These are phyloP conservation scores for Thelaira solivaga DNA, from an alignment of 2,888 invertebrate species.

Conservation along the genomic window DNA sequence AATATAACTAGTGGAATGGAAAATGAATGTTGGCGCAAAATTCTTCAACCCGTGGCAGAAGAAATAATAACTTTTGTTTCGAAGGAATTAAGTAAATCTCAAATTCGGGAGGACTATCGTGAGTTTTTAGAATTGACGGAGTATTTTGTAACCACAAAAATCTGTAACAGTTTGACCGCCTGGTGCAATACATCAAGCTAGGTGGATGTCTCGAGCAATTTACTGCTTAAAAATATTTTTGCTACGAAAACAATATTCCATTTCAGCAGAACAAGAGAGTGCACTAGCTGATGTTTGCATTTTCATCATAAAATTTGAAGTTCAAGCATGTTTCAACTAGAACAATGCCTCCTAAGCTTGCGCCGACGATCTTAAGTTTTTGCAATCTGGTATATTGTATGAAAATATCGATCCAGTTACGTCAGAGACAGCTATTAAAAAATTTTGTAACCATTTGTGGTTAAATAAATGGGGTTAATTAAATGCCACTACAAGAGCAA, in stretches of 20 bases:
- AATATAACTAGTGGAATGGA: neutral
- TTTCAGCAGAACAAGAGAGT: neutral
- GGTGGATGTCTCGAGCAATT: no score
- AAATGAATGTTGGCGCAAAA: neutral
- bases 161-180: no score
- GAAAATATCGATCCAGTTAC: conserved; percentile 15
- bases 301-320: no score
- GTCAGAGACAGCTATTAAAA: conserved; percentile 30
- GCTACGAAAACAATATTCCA: conserved; percentile 5
- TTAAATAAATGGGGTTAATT: conserved; percentile 20
- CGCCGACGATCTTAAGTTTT: conserved; percentile 11
- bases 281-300: no score
- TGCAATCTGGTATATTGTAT: conserved; percentile 6
- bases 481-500: conserved; percentile 7
- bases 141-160: neutral
- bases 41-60: neutral
- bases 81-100: neutral
- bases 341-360: conserved; percentile 4
- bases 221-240: no score
- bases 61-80: neutral
- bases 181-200: no score
- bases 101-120: neutral
- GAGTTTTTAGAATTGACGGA: no score
- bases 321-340: neutral
- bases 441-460: conserved; percentile 29